A percentile compares a stretch with the other conserved stretches of the same genome.
phyloP scores from a whole-genome alignment of 2,113 vertebrate species.

The Ophiodon elongatus region DNA sequence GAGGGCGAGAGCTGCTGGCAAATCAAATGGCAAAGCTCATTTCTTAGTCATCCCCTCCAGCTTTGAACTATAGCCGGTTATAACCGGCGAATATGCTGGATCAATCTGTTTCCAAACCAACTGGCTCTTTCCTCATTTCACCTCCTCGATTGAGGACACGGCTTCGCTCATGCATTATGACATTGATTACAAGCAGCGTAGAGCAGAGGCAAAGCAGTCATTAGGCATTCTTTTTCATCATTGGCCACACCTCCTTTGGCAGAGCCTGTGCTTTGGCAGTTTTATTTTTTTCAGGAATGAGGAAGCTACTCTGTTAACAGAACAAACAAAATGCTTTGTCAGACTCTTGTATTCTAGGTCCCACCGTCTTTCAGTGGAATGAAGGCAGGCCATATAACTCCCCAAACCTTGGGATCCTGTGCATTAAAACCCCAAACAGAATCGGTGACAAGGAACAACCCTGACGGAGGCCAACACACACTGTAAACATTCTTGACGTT shows the following conservation, averaged over 20 bases:
- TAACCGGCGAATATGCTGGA: constrained; percentile 13
- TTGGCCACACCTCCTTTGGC: constrained; percentile 30
- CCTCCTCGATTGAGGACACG: background rate
- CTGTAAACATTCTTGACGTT: background rate
- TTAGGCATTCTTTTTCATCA: constrained; percentile 59
- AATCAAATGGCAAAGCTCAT: constrained; percentile 24
- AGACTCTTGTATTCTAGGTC: background rate
- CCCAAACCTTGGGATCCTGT: background rate
- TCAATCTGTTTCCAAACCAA: constrained; percentile 27
- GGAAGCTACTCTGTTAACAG: constrained; percentile 4
- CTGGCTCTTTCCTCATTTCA: constrained; percentile 33
- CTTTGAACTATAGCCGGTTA: constrained; percentile 5
- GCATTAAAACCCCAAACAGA: background rate
- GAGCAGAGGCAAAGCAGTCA: constrained; percentile 29
- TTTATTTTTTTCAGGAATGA: constrained; percentile 27
- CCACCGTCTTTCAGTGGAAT: constrained; percentile 8
- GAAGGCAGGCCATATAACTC: constrained; percentile 12
- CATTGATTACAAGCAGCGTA: constrained; percentile 17
- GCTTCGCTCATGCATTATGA: constrained; percentile 32
- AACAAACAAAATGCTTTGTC: constrained; percentile 25
- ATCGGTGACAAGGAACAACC: background rate
- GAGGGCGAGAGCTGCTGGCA: constrained; percentile 17
- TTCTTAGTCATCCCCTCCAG: constrained; percentile 26
- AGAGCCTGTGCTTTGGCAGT: background rate
- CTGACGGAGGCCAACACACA: background rate